Evolutionary conservation across 2,113 vertebrate species (phyloP), one percentile per base, ranked within the genome.

Genomic region (Notarius quadriscutis): DNA sequence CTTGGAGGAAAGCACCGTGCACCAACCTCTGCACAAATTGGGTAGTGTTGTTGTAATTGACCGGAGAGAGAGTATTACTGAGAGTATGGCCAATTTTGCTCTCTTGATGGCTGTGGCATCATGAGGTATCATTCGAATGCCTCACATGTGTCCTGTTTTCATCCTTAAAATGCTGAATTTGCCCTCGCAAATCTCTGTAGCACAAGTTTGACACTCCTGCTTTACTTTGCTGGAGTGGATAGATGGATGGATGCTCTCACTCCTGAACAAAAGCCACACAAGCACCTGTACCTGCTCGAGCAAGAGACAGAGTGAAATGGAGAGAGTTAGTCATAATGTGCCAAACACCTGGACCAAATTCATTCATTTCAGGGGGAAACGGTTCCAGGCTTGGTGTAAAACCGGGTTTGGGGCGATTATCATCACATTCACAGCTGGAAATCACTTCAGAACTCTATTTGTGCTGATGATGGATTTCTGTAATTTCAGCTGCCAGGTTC

Each of bases 361-460:
- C 72, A 77, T 7, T 77, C 48, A 48, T 77, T 63, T 65, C 58
- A 67, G 22, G 50, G 75, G 50, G 25, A 78, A 53, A n/a, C 53
- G 75, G 55, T 25, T 80, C 78, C 14, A 4, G 78, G 53, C n/a
- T 80, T 17, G n/a, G 1, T 30, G 3, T 30, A 58, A 80, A 80
- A 80, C n/a, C 12, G 7, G 14, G 50, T 79, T 79, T 27, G n/a
- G 22, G 20, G 18, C 22, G 11, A 80, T 25, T 80, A 17, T 25
- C 62, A 2, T 51, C 27, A 82, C 1, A 48, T 12, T 65, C 55
- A 30, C 79, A 81, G 55, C 80, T 82, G 80, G 81, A 17, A 67
- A n/a, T 67, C 60, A 67, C 81, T 65, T 65, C n/a, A 83, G 50
- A 82, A 83, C 17, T 25, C 60, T 9, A 51, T 67, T 51, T 57